Evolutionary conservation across 2,113 vertebrate species (phyloP), one percentile per base, ranked within the genome.

Genomic region (Melanerpes aurifrons): DNA sequence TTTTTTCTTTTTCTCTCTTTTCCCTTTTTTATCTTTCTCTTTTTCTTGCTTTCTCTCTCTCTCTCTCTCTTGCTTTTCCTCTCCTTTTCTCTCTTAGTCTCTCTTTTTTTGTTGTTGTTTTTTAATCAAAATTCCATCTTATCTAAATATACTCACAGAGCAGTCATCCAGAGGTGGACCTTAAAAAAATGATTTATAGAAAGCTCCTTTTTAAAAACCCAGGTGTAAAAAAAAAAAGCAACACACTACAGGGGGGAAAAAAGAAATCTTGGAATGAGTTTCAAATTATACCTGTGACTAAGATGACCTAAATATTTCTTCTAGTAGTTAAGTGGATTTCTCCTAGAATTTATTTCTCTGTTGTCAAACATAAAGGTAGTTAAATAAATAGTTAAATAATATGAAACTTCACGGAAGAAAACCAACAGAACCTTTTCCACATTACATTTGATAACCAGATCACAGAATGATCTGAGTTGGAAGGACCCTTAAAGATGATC

Each of bases 391-490:
- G 53, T 50, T 47, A 29, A 63, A 32, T 7, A 11, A 28, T 2
- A 22, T 1, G 22, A 48, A 69, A 28, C 17, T 40, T 3, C 26
- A 0, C 31, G 20, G 79, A 37, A 32, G 13, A 29, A 40, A 77
- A 48, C 1, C 8, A 7, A 0, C 7, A 1, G 5, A 20, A 10
- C 11, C 2, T 57, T 57, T 57, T 21, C 32, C 25, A 2, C 0
- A 0, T 22, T 40, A 3, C 13, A 19, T 74, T 28, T 19, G 15
- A 28, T 11, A 4, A 6, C 13, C 2, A 24, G 29, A 32, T 32
- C 31, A 25, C 45, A 17, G 67, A 68, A 32, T n/a, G 43, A 29
- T n/a, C 32, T 50, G 45, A 47, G 10, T 69, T 50, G 45, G 45
- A 69, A 32, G 29, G 21, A 15, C 25, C 45, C 31, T 50, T 50